These are phyloP conservation scores for Megalops atlanticus DNA, from an alignment of 2,113 vertebrate species.

Conservation along the genomic window DNA sequence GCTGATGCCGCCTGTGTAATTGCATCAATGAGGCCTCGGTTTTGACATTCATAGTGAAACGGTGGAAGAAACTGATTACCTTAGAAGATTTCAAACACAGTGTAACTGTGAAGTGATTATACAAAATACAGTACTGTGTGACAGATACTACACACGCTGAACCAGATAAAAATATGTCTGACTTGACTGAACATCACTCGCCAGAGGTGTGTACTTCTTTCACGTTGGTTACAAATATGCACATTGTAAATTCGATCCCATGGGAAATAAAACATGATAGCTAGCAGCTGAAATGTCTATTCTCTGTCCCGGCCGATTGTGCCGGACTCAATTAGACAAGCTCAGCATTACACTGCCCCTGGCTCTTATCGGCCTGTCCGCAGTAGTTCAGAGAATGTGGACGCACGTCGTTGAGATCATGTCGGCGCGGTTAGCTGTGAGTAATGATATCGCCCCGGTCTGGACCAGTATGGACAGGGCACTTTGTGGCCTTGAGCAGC, in stretches of 20 bases:
- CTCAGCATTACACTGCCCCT: not conserved
- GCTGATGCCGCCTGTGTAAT: not conserved
- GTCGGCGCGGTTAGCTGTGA: not conserved
- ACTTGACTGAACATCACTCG: too few species aligned
- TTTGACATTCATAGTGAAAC: not conserved
- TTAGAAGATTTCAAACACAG: too few species aligned
- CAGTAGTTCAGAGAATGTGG: not conserved
- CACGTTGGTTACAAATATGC: too few species aligned
- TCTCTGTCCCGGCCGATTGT: not conserved
- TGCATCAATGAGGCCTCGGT: not conserved
- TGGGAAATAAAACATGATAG: not conserved
- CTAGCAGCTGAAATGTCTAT: not conserved
- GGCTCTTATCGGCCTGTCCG: not conserved
- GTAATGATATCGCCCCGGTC: not conserved
- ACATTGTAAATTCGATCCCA: not conserved
- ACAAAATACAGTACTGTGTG: not conserved
- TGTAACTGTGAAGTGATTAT: not conserved
- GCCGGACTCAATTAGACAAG: not conserved
- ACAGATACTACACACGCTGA: not conserved
- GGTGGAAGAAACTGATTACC: too few species aligned
- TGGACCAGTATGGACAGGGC: conserved; percentile 6
- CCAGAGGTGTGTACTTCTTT: too few species aligned
- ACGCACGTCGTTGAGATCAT: not conserved
- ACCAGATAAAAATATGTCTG: not conserved
- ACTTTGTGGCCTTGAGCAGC: conserved; percentile 58